Evolutionary conservation across 2,113 vertebrate species (phyloP).

Genomic region (Oreotragus oreotragus): DNA sequence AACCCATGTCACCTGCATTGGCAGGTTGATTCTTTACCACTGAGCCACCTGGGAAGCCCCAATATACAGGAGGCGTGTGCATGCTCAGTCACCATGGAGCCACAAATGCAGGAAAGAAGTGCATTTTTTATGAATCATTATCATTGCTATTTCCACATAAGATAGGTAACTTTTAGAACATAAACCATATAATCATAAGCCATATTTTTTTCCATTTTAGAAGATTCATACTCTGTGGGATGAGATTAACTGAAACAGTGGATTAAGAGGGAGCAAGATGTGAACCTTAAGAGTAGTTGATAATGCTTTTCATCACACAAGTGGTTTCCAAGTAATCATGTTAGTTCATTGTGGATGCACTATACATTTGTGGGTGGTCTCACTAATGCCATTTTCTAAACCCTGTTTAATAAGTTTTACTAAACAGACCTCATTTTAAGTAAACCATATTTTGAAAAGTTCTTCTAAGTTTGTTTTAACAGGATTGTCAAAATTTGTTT

Average conservation of each 20-base stretch:
- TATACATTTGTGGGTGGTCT: background rate
- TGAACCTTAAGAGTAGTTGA: background rate
- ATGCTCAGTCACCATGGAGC: background rate
- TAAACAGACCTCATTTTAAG: background rate
- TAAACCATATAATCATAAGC: background rate
- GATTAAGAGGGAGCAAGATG: background rate
- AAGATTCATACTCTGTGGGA: background rate
- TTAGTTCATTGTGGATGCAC: background rate
- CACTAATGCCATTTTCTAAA: background rate
- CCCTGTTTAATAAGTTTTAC: background rate
- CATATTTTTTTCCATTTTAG: background rate
- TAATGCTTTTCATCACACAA: background rate
- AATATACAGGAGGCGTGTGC: background rate
- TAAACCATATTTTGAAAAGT: background rate
- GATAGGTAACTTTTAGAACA: background rate
- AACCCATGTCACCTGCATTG: background rate
- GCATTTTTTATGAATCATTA: background rate
- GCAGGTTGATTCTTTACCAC: background rate
- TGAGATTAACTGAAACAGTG: background rate
- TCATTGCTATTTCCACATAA: background rate
- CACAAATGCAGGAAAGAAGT: background rate
- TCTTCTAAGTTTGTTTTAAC: conserved; percentile 9
- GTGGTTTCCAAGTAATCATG: background rate
- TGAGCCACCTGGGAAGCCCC: background rate
- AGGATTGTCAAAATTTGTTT: background rate